phyloP scores from a whole-genome alignment of 2,888 invertebrate species.

The Pristionchus fissidentatus region DNA sequence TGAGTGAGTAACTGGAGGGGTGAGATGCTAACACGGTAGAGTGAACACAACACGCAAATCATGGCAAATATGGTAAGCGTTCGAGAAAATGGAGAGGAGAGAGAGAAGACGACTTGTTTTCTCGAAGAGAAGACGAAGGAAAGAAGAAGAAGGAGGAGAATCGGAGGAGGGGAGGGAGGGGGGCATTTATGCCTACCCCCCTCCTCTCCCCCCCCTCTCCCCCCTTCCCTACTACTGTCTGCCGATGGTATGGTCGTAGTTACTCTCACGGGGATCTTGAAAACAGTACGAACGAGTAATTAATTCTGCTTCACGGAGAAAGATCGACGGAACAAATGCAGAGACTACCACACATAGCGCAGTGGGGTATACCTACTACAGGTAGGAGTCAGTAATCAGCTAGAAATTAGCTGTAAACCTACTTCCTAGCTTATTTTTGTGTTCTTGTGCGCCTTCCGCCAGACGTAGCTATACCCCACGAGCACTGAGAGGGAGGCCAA shows the following conservation, averaged over 20 bases:
- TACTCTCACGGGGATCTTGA: conserved; percentile 16
- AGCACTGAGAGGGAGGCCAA: no score
- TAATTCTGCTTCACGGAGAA: conserved; percentile 18
- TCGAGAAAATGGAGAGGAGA: not conserved
- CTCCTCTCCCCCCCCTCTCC: not conserved
- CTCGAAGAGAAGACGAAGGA: not conserved
- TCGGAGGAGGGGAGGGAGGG: not conserved
- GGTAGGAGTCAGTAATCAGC: no score
- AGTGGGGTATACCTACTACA: no score
- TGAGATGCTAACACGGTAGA: not conserved
- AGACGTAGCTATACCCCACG: no score
- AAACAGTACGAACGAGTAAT: conserved; percentile 19
- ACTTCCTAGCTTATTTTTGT: no score
- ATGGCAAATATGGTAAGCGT: not conserved
- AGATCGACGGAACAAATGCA: no score
- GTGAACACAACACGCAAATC: not conserved
- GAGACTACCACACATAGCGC: no score
- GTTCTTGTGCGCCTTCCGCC: no score
- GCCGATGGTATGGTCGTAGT: conserved; percentile 21
- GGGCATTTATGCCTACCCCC: not conserved
- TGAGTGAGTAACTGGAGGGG: no score
- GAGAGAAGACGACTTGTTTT: conserved; percentile 19
- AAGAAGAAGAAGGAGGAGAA: no score
- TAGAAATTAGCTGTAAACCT: no score
- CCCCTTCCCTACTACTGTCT: not conserved